Conservation (phyloP, 2,888 invertebrate genomes). For the Drosophila nigritarsus region DNA sequence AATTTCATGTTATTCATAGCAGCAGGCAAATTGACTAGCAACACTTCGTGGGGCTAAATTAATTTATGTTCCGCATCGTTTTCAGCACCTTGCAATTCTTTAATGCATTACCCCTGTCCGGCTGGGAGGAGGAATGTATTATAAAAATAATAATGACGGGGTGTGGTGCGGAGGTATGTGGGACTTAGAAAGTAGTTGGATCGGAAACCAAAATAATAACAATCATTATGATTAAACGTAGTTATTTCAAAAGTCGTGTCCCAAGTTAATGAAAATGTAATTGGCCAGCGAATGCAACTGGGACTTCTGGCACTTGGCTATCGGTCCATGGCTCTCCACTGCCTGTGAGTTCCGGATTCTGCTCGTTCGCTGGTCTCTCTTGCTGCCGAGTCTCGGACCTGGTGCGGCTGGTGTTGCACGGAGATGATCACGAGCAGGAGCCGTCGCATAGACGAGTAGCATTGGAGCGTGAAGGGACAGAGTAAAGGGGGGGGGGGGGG, state of each 20-base stretch:
- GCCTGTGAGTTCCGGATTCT: slow-evolving; percentile 9
- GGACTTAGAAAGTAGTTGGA: slow-evolving; percentile 60
- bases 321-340: slow-evolving; percentile 24
- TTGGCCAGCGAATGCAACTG: slow-evolving; percentile 84
- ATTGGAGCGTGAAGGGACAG: slow-evolving; percentile 1
- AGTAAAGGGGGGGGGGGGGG: slow-evolving; percentile 6
- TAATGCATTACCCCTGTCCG: slow-evolving; percentile 36
- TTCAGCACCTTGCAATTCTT: slow-evolving; percentile 70
- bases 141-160: slow-evolving; percentile 52
- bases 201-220: slow-evolving; percentile 77
- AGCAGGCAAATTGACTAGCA: slow-evolving; percentile 34
- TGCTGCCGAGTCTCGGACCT: neutral
- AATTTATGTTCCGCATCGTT: slow-evolving; percentile 64
- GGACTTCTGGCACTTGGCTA: slow-evolving; percentile 49
- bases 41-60: slow-evolving; percentile 49
- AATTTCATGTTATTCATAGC: slow-evolving; percentile 27
- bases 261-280: slow-evolving; percentile 86
- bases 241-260: slow-evolving; percentile 85
- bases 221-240: slow-evolving; percentile 85
- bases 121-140: slow-evolving; percentile 36
- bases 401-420: slow-evolving; percentile 44
- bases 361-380: neutral
- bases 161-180: neutral
- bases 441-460: slow-evolving; percentile 46
- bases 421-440: slow-evolving; percentile 50